Percentiles rank a stretch among this genome's conserved stretches.
These are phyloP conservation scores for Drosophila nr. perissopoda DNA, from an alignment of 2,888 invertebrate species.

Conservation along the genomic window DNA sequence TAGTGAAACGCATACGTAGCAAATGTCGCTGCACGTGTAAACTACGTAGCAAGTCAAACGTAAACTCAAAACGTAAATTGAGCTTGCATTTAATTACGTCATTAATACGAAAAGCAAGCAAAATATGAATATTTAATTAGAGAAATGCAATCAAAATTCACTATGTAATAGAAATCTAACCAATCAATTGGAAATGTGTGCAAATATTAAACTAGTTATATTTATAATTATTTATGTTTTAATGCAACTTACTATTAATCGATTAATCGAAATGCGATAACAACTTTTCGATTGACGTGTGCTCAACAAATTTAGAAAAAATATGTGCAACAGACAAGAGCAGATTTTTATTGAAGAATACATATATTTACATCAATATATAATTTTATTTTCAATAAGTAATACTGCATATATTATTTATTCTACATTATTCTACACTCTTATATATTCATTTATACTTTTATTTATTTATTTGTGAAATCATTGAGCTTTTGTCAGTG, in stretches of 20 bases:
- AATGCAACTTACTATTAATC: neutral
- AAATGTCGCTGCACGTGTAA: neutral
- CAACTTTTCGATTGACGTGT: neutral
- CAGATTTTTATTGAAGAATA: neutral
- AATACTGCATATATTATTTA: neutral
- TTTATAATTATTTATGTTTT: neutral
- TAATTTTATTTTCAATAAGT: neutral
- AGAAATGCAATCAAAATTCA: neutral
- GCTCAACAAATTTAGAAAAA: neutral
- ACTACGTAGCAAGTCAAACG: neutral
- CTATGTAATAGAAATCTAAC: neutral
- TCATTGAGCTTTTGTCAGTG: neutral
- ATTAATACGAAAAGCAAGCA: neutral
- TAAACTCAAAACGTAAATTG: neutral
- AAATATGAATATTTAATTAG: neutral
- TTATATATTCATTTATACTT: too few relatives aligned
- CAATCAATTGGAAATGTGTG: neutral
- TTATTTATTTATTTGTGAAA: neutral
- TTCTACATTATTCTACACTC: too few relatives aligned
- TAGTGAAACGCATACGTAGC: neutral
- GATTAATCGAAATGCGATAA: neutral
- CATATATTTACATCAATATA: neutral
- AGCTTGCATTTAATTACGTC: neutral
- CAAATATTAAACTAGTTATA: neutral
- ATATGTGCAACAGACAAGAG: neutral